phyloP scores from a whole-genome alignment of 1,140 invertebrate species.

The Rhopalosiphum padi region DNA sequence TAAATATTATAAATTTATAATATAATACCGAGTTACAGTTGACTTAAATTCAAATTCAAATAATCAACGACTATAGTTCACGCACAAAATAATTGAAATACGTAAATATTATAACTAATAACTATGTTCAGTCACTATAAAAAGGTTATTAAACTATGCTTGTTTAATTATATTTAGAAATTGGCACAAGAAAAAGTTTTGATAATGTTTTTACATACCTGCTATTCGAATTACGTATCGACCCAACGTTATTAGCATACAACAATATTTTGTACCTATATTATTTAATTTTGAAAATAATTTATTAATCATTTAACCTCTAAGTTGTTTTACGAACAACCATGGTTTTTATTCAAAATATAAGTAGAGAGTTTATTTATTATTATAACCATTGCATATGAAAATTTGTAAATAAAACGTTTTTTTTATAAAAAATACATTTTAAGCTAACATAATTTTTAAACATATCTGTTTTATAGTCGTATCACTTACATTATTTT shows the following conservation, averaged over 20 bases:
- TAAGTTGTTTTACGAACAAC: background rate
- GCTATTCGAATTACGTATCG: background rate
- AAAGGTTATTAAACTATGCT: background rate
- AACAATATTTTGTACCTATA: background rate
- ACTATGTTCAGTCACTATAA: background rate
- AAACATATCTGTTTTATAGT: background rate
- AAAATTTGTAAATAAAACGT: background rate
- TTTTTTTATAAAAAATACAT: background rate
- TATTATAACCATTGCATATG: background rate
- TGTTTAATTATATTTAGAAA: slow-evolving; percentile 5
- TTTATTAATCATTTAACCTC: background rate
- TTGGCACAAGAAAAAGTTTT: background rate
- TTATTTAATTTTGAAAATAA: background rate
- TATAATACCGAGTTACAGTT: background rate
- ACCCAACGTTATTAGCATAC: background rate
- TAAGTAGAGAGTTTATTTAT: background rate
- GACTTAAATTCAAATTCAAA: background rate
- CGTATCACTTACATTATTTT: background rate
- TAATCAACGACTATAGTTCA: background rate
- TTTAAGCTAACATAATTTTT: background rate
- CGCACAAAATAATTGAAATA: background rate
- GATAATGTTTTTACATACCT: background rate
- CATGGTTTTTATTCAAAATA: background rate
- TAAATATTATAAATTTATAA: background rate
- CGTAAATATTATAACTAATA: background rate